Evolutionary conservation across 2,888 invertebrate species (phyloP).

Genomic region (Eucera pruinosa): DNA sequence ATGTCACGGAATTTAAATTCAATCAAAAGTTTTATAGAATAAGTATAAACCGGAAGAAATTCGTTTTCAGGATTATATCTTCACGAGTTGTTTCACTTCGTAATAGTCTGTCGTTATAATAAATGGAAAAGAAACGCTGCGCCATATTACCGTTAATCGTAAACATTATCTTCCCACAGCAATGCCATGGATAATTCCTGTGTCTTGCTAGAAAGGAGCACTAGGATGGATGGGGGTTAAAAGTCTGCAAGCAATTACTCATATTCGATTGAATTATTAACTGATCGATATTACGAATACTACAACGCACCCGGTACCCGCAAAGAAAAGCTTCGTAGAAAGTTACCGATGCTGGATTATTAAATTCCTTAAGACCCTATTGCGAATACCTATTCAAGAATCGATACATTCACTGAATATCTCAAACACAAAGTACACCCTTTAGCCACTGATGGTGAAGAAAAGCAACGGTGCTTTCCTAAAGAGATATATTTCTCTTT

Average conservation of each 20-base stretch:
- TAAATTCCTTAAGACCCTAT: constrained; percentile 83
- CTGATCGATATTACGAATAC: constrained; percentile 73
- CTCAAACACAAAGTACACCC: constrained; percentile 76
- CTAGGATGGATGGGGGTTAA: constrained; percentile 28
- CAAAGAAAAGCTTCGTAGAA: constrained; percentile 76
- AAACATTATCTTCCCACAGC: constrained; percentile 10
- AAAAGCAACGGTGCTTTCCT: constrained; percentile 40
- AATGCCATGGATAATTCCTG: constrained; percentile 24
- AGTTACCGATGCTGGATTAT: constrained; percentile 83
- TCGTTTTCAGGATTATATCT: constrained; percentile 8
- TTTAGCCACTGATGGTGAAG: constrained; percentile 50
- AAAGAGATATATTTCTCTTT: neutral
- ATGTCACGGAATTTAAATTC: constrained; percentile 17
- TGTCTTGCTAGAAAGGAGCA: constrained; percentile 13
- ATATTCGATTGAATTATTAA: constrained; percentile 78
- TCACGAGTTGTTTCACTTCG: constrained; percentile 10
- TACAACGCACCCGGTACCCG: constrained; percentile 67
- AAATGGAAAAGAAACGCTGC: constrained; percentile 11
- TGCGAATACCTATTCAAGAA: constrained; percentile 82
- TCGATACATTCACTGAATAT: constrained; percentile 84
- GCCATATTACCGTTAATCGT: constrained; percentile 16
- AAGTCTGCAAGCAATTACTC: constrained; percentile 70
- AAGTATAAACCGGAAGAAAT: neutral
- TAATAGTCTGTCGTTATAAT: neutral
- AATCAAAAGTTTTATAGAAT: constrained; percentile 10